phyloP scores from a whole-genome alignment of 1,140 invertebrate genomes.

The Lordiphosa mommai region DNA sequence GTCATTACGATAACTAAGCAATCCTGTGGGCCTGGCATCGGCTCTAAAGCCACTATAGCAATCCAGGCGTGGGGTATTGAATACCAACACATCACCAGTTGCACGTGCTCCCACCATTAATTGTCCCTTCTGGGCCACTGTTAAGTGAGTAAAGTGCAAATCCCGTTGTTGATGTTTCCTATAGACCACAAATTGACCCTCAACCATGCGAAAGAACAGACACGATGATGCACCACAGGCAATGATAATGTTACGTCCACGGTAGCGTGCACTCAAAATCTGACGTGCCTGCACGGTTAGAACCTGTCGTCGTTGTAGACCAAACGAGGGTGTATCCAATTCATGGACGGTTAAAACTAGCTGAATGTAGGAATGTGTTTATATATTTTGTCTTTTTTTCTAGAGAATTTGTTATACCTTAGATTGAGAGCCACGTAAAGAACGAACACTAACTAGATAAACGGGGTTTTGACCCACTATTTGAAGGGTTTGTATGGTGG shows the following conservation, averaged over 20 bases:
- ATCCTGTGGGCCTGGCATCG: slow-evolving; percentile 19
- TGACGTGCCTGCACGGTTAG: slow-evolving; percentile 45
- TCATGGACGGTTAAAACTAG: slow-evolving; percentile 54
- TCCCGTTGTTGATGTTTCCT: slow-evolving; percentile 37
- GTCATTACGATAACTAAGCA: slow-evolving; percentile 40
- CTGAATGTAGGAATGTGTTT: slow-evolving; percentile 16
- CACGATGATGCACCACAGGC: slow-evolving; percentile 32
- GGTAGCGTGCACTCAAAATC: slow-evolving; percentile 43
- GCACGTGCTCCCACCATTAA: slow-evolving; percentile 40
- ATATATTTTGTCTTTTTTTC: too few relatives aligned
- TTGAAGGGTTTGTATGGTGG: slow-evolving; percentile 42
- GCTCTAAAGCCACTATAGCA: slow-evolving; percentile 58
- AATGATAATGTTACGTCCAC: slow-evolving; percentile 47
- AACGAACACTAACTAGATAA: slow-evolving; percentile 51
- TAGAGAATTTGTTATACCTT: too few relatives aligned
- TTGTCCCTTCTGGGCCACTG: slow-evolving; percentile 28
- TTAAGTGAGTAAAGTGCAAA: slow-evolving; percentile 39
- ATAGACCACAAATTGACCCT: slow-evolving; percentile 56
- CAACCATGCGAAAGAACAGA: slow-evolving; percentile 58
- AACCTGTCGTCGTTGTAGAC: slow-evolving; percentile 43
- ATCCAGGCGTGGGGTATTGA: slow-evolving; percentile 56
- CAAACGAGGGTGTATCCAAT: slow-evolving; percentile 18
- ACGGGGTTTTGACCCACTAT: slow-evolving; percentile 44
- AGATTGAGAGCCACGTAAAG: slow-evolving; percentile 35
- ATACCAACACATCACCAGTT: slow-evolving; percentile 58